Conservation (phyloP, 2,888 invertebrate genomes). For the Stenchaetothrips biformis region DNA sequence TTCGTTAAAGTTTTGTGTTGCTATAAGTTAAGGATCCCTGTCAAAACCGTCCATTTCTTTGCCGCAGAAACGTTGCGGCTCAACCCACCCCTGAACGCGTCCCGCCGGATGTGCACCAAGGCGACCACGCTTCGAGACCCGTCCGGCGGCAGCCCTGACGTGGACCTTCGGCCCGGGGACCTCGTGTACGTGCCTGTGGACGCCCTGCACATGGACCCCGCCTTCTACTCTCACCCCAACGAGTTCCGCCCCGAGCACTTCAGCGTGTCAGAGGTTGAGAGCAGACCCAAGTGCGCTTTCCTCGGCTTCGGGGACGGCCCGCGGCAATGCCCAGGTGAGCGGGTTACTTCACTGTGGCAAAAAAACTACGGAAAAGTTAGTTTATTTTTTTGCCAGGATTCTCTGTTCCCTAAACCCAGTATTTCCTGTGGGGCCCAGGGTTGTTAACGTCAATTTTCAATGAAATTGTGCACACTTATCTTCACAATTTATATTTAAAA, state of each 20-base stretch:
- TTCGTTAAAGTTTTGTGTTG: too few species aligned
- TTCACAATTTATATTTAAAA: too few species aligned
- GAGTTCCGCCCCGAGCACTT: constrained; percentile 1
- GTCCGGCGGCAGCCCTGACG: not conserved
- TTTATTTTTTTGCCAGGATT: too few species aligned
- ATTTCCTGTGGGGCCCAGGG: too few species aligned
- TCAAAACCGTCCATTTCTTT: too few species aligned
- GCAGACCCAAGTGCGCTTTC: not conserved
- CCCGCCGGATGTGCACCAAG: not conserved
- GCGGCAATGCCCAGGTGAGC: not conserved
- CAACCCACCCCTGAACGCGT: not conserved
- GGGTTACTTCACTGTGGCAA: too few species aligned
- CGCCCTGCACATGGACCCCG: not conserved
- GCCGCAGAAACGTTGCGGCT: not conserved
- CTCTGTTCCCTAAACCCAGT: too few species aligned
- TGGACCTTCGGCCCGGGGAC: not conserved
- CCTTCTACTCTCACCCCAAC: constrained; percentile 2
- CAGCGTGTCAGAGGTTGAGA: not conserved
- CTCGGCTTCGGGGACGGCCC: not conserved
- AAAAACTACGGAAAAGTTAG: too few species aligned
- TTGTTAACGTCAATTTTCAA: too few species aligned
- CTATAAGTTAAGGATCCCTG: too few species aligned
- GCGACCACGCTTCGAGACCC: not conserved
- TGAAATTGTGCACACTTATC: too few species aligned
- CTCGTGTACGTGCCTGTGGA: not conserved